phyloP scores from a whole-genome alignment of 2,797 vertebrate species.

The Rachycentron canadum region DNA sequence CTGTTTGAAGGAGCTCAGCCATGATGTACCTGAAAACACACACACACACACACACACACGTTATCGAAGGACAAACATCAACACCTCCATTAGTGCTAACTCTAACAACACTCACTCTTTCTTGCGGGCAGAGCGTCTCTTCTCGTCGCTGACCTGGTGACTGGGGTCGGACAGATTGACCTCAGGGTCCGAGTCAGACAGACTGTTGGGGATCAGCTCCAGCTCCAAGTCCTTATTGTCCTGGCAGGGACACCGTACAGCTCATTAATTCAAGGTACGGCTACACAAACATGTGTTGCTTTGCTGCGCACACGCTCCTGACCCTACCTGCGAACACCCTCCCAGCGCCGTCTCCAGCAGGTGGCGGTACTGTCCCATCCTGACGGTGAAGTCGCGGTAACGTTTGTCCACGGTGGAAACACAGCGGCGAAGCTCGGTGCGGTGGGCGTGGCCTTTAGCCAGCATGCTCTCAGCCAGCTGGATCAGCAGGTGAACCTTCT shows the following conservation, averaged over 20 bases:
- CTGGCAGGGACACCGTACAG: constrained; percentile 75
- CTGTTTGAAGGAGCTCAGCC: constrained; percentile 97
- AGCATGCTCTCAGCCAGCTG: constrained; percentile 97
- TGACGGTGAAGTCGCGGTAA: constrained; percentile 96
- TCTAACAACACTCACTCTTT: constrained; percentile 89
- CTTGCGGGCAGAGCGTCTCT: constrained; percentile 95
- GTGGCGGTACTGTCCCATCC: constrained; percentile 95
- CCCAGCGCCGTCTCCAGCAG: constrained; percentile 93
- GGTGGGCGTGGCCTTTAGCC: constrained; percentile 95
- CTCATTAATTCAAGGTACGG: background rate
- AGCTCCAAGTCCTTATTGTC: constrained; percentile 96
- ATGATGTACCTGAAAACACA: constrained; percentile 88
- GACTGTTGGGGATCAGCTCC: constrained; percentile 96
- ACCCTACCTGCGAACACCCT: constrained; percentile 92
- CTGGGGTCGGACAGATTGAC: constrained; percentile 95
- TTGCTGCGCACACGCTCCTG: background rate
- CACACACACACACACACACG: constrained; percentile 9
- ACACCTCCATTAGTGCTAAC: accelerated
- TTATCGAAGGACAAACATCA: background rate
- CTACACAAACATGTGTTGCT: background rate
- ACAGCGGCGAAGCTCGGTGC: constrained; percentile 94
- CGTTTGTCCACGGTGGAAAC: constrained; percentile 95
- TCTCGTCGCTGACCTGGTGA: constrained; percentile 96
- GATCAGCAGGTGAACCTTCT: constrained; percentile 97
- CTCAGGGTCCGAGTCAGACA: constrained; percentile 95